These are phyloP conservation scores for Halcyon malimbica DNA, from an alignment of 2,113 vertebrate species.

Conservation along the genomic window DNA sequence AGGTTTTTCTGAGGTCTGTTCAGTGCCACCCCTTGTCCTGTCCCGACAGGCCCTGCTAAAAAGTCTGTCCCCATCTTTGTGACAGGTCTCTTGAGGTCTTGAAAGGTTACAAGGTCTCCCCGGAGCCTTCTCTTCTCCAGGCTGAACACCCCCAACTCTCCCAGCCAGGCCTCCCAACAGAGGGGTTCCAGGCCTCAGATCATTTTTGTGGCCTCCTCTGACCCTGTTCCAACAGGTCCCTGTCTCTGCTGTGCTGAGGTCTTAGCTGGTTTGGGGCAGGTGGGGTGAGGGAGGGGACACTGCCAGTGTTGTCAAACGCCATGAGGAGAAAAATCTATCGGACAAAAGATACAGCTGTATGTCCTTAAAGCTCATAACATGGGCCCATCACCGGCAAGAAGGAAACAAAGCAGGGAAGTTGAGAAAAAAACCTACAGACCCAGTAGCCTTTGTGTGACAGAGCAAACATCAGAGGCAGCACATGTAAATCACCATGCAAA, in stretches of 20 bases:
- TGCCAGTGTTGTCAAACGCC: not conserved
- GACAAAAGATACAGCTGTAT: not conserved
- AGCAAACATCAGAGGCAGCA: not conserved
- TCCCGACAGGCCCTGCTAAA: not conserved
- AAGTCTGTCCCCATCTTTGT: not conserved
- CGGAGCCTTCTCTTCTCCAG: not conserved
- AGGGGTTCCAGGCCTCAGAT: not conserved
- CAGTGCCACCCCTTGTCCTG: not conserved
- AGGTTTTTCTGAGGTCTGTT: not conserved
- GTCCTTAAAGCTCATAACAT: not conserved
- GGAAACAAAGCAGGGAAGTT: not conserved
- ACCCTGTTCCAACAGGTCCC: not conserved
- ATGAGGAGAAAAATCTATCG: not conserved
- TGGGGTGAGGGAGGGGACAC: not conserved
- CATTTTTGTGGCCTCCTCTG: not conserved
- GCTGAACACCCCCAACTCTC: not conserved
- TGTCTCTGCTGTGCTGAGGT: not conserved
- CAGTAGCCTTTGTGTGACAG: not conserved
- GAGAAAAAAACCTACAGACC: not conserved
- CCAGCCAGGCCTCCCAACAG: not conserved
- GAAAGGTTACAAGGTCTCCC: not conserved
- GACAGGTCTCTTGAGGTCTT: not conserved
- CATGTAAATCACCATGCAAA: slow-evolving; percentile 47
- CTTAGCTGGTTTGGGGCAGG: not conserved
- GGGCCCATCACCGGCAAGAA: not conserved